Evolutionary conservation across 2,113 vertebrate genomes (phyloP), one percentile per base, ranked within the genome.

Genomic region (Ailuropoda melanoleuca): DNA sequence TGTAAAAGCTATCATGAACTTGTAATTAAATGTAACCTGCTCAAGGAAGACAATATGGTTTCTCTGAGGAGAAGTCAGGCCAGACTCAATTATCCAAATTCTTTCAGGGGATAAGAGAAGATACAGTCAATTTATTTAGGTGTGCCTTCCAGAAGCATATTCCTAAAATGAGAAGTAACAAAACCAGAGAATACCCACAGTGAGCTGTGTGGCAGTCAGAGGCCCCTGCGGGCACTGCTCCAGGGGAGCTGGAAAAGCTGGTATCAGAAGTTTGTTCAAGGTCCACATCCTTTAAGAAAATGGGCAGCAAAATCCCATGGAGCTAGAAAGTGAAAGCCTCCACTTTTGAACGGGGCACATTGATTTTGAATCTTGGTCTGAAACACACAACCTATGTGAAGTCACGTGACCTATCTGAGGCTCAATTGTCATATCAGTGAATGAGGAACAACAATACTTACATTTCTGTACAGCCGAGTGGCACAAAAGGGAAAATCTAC

Each of bases 311-410:
- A 87, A 58, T 62, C 21, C 23, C 48, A 50, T 2, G 12, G 34
- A 55, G 7, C 6, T 64, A n/a, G 18, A 50, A 80, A 77, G 55
- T 26, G 39, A 87, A 93, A 93, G 11, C 58, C 34, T 81, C 92
- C 62, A 56, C 23, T 66, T 88, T 81, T 74, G 55, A n/a, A 88
- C n/a, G 48, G 23, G 29, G 12, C 5, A 77, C 29, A 77, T 64
- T 23, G 10, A 55, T 53, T 92, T 96, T 94, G 72, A 58, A 94
- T 83, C 66, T 77, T 77, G 26, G 14, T 93, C n/a, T 92, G 81
- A 90, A 81, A 92, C 43, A 75, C 39, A 93, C 13, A 55, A 85
- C 18, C 19, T 60, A 3, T 82, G 43, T 85, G n/a, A 92, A 92
- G 55, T 77, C 58, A 43, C 17, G 9, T 91, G 78, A 94, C 19